Percentiles rank a stretch among this genome's conserved stretches.
These are phyloP conservation scores for Lacerta bilineata DNA, from an alignment of 2,797 vertebrate genomes.

Conservation along the genomic window DNA sequence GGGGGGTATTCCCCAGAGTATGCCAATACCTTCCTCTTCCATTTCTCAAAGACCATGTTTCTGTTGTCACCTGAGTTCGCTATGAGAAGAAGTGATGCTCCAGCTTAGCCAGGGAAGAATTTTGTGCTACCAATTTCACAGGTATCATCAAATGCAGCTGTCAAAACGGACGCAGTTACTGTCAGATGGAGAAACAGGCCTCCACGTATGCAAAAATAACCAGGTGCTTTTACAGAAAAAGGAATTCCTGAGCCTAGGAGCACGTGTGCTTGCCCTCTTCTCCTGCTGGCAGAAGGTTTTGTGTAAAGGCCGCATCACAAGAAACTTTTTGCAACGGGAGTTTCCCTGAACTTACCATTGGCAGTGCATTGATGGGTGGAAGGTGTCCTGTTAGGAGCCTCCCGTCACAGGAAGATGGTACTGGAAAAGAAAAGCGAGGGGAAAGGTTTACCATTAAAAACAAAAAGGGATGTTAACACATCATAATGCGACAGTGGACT, in stretches of 20 bases:
- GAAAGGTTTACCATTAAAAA: constrained; percentile 37
- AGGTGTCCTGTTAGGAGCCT: constrained; percentile 71
- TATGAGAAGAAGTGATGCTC: not conserved
- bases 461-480: not conserved
- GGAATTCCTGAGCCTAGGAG: constrained; percentile 22
- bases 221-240: constrained; percentile 5
- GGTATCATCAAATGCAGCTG: constrained; percentile 9
- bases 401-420: constrained; percentile 75
- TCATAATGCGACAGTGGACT: rapidly evolving
- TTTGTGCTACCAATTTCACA: constrained; percentile 39
- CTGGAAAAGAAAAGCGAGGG: constrained; percentile 65
- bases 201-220: constrained; percentile 26
- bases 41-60: not conserved
- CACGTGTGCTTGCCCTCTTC: not conserved
- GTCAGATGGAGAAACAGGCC: constrained; percentile 29
- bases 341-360: constrained; percentile 79
- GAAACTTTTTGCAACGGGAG: not conserved
- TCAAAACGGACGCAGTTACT: constrained; percentile 36
- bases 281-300: not conserved
- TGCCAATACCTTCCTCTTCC: not conserved
- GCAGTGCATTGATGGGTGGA: constrained; percentile 84
- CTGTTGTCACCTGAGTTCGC: not conserved
- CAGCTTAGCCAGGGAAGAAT: constrained; percentile 53
- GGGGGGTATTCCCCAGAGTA: too few species aligned
- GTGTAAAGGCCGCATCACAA: constrained; percentile 5